Conservation (phyloP, 2,113 vertebrate genomes). For the Dromiciops gliroides region DNA sequence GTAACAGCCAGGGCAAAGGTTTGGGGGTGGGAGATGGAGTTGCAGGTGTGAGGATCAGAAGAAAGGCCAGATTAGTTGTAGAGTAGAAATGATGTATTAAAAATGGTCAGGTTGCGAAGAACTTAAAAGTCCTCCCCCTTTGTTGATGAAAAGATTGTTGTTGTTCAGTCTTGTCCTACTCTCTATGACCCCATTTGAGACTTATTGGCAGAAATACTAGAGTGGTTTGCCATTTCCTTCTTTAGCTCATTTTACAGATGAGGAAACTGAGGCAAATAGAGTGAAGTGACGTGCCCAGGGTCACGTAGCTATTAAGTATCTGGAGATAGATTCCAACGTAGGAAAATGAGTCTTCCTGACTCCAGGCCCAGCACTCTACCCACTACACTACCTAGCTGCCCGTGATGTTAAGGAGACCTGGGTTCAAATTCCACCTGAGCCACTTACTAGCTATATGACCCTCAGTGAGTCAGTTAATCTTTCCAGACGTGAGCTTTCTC, state of each 20-base stretch:
- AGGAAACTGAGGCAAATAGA: neutral
- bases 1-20: neutral
- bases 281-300: neutral
- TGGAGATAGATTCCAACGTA: neutral
- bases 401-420: too few relatives aligned
- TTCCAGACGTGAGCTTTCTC: too few relatives aligned
- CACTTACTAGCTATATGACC: too few relatives aligned
- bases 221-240: neutral
- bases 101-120: neutral
- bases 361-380: neutral
- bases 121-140: too few relatives aligned
- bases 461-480: too few relatives aligned
- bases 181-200: neutral
- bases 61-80: neutral
- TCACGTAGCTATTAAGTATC: neutral
- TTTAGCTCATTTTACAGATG: neutral
- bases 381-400: neutral
- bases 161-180: neutral
- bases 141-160: neutral
- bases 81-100: too few relatives aligned
- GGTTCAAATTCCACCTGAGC: too few relatives aligned
- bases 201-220: neutral
- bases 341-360: neutral
- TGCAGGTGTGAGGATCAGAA: neutral
- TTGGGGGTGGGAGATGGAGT: neutral